These are phyloP conservation scores for Cavia aperea DNA, from an alignment of 2,113 vertebrate species.

Conservation along the genomic window DNA sequence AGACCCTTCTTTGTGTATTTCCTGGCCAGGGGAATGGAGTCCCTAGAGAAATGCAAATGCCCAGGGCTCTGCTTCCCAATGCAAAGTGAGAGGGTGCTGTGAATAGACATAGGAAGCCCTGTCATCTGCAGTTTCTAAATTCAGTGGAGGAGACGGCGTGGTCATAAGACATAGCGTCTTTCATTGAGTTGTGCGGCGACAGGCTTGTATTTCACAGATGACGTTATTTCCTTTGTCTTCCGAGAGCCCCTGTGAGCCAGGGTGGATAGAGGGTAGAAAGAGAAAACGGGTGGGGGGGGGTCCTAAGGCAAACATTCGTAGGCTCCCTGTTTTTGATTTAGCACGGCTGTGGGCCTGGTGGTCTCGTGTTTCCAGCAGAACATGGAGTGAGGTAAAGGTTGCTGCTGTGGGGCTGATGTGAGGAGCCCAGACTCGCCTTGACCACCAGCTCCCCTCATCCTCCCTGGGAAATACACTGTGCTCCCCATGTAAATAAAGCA, in stretches of 20 bases:
- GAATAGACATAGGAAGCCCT: constrained; percentile 63
- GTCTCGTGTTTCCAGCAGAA: constrained; percentile 13
- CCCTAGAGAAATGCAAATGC: constrained; percentile 61
- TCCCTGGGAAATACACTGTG: not conserved
- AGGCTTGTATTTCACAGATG: constrained; percentile 45
- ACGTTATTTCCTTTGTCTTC: constrained; percentile 49
- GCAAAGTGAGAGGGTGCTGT: constrained; percentile 36
- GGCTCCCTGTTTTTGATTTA: not conserved
- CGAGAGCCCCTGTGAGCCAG: constrained; percentile 35
- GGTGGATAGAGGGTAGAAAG: not conserved
- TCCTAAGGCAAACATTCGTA: not conserved
- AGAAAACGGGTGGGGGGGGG: not conserved
- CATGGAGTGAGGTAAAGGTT: not conserved
- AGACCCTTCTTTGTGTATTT: constrained; percentile 63
- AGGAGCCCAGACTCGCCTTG: not conserved
- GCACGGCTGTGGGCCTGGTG: not conserved
- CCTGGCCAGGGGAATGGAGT: constrained; percentile 47
- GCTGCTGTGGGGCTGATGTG: not conserved
- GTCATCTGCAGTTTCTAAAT: constrained; percentile 38
- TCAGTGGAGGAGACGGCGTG: not conserved
- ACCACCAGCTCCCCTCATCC: not conserved
- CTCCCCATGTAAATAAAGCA: not conserved
- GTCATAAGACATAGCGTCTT: constrained; percentile 55
- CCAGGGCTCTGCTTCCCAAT: constrained; percentile 32
- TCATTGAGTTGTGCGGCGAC: constrained; percentile 38